Evolutionary conservation across 2,113 vertebrate species (phyloP).

Genomic region (Synodontis membranacea): DNA sequence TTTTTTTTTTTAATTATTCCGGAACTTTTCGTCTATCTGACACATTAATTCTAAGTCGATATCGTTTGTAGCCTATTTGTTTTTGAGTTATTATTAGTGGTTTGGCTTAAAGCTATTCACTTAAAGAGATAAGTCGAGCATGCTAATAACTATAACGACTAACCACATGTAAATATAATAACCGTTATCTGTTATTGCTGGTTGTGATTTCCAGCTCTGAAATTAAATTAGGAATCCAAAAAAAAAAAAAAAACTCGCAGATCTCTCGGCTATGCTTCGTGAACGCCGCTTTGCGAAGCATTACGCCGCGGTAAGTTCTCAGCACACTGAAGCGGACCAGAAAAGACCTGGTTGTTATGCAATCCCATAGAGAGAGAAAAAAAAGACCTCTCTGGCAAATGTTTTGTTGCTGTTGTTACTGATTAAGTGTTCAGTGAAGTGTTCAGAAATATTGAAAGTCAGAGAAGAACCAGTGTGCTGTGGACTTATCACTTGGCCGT

Average conservation of each 20-base stretch:
- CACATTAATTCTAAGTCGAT: background rate
- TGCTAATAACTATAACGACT: background rate
- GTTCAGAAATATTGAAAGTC: background rate
- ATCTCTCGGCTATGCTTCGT: background rate
- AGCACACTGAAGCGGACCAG: background rate
- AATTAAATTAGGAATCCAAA: no score
- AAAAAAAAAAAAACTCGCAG: background rate
- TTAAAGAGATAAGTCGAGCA: background rate
- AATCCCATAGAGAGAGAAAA: background rate
- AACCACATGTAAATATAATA: background rate
- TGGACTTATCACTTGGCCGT: constrained; percentile 14
- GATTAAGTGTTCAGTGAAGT: background rate
- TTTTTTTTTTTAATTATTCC: no score
- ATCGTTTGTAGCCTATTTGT: background rate
- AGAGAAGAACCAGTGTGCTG: background rate
- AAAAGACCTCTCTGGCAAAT: no score
- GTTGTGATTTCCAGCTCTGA: background rate
- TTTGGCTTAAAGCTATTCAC: background rate
- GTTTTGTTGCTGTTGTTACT: no score
- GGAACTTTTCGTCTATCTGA: background rate
- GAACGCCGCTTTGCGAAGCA: background rate
- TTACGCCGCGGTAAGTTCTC: background rate
- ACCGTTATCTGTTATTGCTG: background rate
- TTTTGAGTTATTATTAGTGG: background rate
- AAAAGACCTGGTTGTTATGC: background rate